Base-by-base conservation (phyloP, 2,888 invertebrate species). In the Mesorhabditis spiculigera region DNA sequence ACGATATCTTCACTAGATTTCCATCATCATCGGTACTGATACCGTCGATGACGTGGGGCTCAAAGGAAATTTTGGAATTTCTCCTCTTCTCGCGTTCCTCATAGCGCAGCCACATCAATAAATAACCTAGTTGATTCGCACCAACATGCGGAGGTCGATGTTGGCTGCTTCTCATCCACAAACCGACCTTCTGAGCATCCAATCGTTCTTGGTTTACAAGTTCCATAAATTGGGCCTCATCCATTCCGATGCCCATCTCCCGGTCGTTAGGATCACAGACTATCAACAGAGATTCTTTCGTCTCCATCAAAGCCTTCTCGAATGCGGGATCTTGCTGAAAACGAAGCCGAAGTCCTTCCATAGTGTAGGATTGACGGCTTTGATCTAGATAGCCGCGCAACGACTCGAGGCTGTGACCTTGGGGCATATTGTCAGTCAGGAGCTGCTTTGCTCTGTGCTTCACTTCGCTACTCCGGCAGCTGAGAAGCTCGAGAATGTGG, bases 201-300 rank as follows among this genome's bases (percentile, higher is more conserved):
- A 70, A 45, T n/a, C 64, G 63, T 10, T 67, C 70, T 43, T 61
- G 67, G 41, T 63, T 63, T 10, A 28, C 41, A 28, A 16, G 41
- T 63, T 78, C 81, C 67, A 81, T 73, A 64, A 83, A 83, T 45
- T 68, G 70, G 43, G 79, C 75, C 16, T 81, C 82, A 68, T 80
- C 79, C 76, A 78, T 77, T 63, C 82, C 84, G n/a, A 84, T 80
- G 41, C 84, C 84, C 44, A 82, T 63, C 50, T 84, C 81, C 3
- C 74, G 61, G 69, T 84, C 81, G 6, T 76, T 73, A n/a, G 76
- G 68, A 66, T 84, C 84, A 68, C 84, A 84, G 0, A 84, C 84
- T 45, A 84, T 81, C 6, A 84, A 67, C 28, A 84, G 73, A 6
- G 82, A 76, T 58, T 82, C 80, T 6, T 77, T 78, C 13, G 84